Conservation (phyloP, 2,113 vertebrate genomes). For the Maccullochella peelii region DNA sequence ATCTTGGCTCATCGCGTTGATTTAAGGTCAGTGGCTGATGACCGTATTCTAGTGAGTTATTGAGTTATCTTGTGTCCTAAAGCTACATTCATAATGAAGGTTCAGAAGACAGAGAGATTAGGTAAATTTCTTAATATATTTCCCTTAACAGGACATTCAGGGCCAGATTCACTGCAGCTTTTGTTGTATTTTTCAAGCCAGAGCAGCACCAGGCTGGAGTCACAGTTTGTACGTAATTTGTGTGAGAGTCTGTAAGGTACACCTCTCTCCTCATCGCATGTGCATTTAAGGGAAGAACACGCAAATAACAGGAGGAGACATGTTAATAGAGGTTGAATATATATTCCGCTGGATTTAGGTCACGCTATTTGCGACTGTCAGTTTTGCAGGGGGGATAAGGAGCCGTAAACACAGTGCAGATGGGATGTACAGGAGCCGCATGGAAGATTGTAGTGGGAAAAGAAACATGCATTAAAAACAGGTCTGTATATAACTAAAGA, state of each 20-base stretch:
- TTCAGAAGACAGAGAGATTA: not conserved
- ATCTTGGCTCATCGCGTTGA: not conserved
- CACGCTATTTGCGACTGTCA: not conserved
- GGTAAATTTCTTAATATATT: not conserved
- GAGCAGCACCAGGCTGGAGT: too few species aligned
- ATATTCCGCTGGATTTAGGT: not conserved
- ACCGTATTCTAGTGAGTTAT: not conserved
- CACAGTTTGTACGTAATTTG: too few species aligned
- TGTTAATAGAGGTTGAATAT: not conserved
- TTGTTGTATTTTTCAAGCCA: too few species aligned
- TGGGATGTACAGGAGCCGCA: not conserved
- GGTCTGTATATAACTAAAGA: not conserved
- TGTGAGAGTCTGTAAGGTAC: not conserved
- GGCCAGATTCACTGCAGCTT: not conserved
- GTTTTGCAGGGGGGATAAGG: not conserved
- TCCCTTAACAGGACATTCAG: not conserved
- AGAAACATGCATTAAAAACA: not conserved
- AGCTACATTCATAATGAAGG: not conserved
- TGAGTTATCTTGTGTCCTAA: not conserved
- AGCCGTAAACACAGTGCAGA: too few species aligned
- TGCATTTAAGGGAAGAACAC: not conserved
- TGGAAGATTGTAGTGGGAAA: too few species aligned
- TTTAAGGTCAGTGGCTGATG: conserved; percentile 16
- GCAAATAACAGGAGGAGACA: not conserved
- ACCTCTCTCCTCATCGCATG: not conserved